Evolutionary conservation across 2,888 invertebrate genomes (phyloP).

Genomic region (Tortrix viridana): DNA sequence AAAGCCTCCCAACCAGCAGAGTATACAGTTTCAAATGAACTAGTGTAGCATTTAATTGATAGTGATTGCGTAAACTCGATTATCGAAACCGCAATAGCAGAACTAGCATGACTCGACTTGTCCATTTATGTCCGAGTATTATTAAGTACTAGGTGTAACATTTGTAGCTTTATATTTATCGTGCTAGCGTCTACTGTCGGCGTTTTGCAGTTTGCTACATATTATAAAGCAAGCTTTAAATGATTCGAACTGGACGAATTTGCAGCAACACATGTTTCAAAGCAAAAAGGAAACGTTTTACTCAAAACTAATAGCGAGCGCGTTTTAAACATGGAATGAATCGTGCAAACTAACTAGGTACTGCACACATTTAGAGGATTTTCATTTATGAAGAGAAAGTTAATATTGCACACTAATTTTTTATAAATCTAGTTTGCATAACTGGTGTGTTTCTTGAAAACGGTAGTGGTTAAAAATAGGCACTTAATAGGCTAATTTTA

Average conservation of each 20-base stretch:
- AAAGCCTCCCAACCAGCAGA: slow-evolving; percentile 12
- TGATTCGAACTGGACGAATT: neutral
- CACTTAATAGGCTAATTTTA: slow-evolving; percentile 1
- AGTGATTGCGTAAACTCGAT: slow-evolving; percentile 57
- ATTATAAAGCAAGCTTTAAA: slow-evolving; percentile 8
- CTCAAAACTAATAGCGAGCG: slow-evolving; percentile 19
- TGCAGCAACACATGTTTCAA: slow-evolving; percentile 8
- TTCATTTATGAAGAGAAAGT: neutral
- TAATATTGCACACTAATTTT: neutral
- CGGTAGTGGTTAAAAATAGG: slow-evolving; percentile 6
- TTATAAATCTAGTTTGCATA: neutral
- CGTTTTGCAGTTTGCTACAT: neutral
- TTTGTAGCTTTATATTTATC: slow-evolving; percentile 3
- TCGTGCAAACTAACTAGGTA: neutral
- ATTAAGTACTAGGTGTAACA: neutral
- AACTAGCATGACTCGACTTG: slow-evolving; percentile 11
- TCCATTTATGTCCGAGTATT: neutral
- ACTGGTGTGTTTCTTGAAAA: slow-evolving; percentile 6
- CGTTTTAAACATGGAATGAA: slow-evolving; percentile 13
- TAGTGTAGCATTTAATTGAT: slow-evolving; percentile 48
- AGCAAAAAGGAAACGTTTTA: slow-evolving; percentile 15
- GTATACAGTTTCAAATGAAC: slow-evolving; percentile 39
- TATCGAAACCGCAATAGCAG: slow-evolving; percentile 43
- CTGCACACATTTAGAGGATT: neutral
- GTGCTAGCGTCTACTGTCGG: neutral